phyloP scores from a whole-genome alignment of 2,797 vertebrate species.

The Podarcis siculus region DNA sequence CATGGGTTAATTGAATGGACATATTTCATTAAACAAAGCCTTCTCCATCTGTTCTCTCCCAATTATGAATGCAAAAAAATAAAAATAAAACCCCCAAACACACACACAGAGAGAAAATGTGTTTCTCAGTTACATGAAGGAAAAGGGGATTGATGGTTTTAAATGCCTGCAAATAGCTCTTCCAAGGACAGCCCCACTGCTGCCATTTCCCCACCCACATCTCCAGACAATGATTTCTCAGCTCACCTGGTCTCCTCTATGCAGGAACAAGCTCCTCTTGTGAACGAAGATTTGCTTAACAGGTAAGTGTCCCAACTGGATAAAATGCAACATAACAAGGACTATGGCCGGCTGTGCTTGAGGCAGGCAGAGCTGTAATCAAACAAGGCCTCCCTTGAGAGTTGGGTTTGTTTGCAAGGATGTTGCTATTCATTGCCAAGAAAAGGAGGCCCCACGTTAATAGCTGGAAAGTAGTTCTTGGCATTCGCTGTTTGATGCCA shows the following conservation, averaged over 20 bases:
- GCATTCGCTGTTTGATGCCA: too few relatives aligned
- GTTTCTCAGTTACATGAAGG: constrained; percentile 66
- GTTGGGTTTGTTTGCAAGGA: neutral
- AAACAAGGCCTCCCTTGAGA: neutral
- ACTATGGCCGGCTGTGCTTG: neutral
- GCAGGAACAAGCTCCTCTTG: neutral
- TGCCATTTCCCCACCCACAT: neutral
- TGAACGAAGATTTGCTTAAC: neutral
- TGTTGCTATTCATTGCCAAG: neutral
- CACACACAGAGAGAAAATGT: constrained; percentile 26
- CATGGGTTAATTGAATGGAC: constrained; percentile 76
- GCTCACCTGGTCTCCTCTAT: neutral
- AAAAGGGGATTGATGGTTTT: constrained; percentile 44
- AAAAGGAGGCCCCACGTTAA: neutral
- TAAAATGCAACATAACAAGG: accelerated
- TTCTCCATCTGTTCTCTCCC: constrained; percentile 71
- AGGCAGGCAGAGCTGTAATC: neutral
- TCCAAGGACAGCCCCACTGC: constrained; percentile 19
- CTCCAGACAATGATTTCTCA: neutral
- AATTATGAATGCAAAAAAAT: constrained; percentile 66
- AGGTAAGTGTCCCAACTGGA: neutral
- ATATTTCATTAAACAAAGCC: constrained; percentile 80
- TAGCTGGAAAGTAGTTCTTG: neutral
- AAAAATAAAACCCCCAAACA: neutral
- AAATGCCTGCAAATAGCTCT: constrained; percentile 51